Base-by-base conservation (phyloP, 2,797 vertebrate genomes). In the Argyrosomus regius region DNA sequence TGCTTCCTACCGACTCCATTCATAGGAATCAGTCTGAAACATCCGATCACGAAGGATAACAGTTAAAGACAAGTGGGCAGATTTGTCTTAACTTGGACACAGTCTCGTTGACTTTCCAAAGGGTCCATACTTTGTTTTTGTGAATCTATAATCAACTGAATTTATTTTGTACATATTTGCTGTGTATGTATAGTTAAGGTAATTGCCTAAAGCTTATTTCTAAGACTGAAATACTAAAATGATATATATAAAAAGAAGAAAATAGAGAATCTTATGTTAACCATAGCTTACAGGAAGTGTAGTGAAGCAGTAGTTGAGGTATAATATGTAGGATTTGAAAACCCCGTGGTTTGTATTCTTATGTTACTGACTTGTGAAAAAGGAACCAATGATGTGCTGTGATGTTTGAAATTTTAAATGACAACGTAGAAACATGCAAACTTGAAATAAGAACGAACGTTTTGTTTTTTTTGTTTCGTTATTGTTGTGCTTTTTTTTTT, bases 121-220 rank as follows among this genome's bases (percentile, higher is more conserved):
- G 59, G 71, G 63, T 71, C 80, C 69, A n/a, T 49, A 24, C 28
- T 13, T 31, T 66, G 48, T 48, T 72, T 75, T 69, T 78, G 75
- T 82, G 72, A 84, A 77, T 72, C 83, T 88, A 46, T 74, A 82
- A 65, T 81, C 61, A 63, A 78, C n/a, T 9, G 78, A 87, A 75
- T 90, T 83, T 81, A 82, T 88, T 88, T 83, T 95, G 94, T 95
- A 95, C 84, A 94, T 93, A 92, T 89, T 89, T 87, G 88, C 91
- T 89, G 91, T 93, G 90, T 91, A 70, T 92, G 88, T 93, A 87
- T 89, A 93, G 88, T 89, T 90, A 63, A 81, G 86, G 74, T 74
- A 52, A 69, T 58, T 87, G 82, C 61, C 63, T 79, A 75, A 83
- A 81, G 50, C 56, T 16, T 74, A 63, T 77, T 79, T 80, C 49